phyloP scores from a whole-genome alignment of 2,113 vertebrate species.

The Brachyhypopomus gauderio region DNA sequence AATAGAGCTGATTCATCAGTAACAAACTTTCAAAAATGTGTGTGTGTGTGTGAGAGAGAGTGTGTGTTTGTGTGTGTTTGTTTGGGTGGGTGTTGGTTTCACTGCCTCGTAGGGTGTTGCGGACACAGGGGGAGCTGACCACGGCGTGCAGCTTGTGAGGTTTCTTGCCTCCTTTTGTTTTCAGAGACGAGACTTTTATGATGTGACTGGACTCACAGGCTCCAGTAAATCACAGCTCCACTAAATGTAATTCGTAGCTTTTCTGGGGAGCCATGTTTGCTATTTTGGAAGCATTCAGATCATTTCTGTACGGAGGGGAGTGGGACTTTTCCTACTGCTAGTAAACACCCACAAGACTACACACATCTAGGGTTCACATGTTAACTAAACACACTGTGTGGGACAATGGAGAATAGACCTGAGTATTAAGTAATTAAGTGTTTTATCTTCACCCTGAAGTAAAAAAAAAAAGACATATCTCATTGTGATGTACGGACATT shows the following conservation, averaged over 20 bases:
- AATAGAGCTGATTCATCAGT: constrained; percentile 49
- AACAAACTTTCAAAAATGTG: constrained; percentile 48
- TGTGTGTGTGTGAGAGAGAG: no score
- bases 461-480: background rate
- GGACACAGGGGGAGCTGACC: constrained; percentile 38
- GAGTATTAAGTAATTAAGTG: constrained; percentile 19
- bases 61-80: no score
- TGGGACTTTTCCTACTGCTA: constrained; percentile 34
- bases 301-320: constrained; percentile 18
- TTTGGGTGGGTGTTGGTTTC: constrained; percentile 39
- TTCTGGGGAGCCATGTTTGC: constrained; percentile 52
- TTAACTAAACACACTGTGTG: constrained; percentile 29
- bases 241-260: constrained; percentile 60
- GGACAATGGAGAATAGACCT: constrained; percentile 26
- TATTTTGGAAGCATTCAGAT: constrained; percentile 49
- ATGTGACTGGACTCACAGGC: constrained; percentile 61
- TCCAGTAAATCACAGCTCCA: constrained; percentile 66
- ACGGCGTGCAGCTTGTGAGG: constrained; percentile 57
- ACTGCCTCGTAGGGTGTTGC: constrained; percentile 50
- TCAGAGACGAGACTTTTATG: constrained; percentile 45
- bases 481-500: background rate
- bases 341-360: constrained; percentile 41
- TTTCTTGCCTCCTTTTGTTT: constrained; percentile 55
- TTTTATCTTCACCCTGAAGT: background rate
- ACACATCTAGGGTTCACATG: constrained; percentile 22